Conservation (phyloP, 2,797 vertebrate species). For the Rhynchonycteris naso region DNA sequence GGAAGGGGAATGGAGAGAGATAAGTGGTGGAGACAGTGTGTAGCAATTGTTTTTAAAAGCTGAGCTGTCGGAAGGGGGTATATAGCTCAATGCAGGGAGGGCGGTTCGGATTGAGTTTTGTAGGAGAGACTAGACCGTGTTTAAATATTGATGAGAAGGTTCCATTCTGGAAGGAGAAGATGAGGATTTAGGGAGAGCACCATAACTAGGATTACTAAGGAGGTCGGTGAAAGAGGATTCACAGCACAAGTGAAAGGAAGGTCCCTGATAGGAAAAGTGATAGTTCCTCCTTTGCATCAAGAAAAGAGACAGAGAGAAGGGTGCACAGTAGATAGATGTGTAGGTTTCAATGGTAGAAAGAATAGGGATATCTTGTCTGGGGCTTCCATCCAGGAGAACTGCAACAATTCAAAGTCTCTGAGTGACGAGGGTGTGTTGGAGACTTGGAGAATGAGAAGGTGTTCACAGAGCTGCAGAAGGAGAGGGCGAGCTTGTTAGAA, state of each 20-base stretch:
- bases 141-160: not conserved
- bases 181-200: not conserved
- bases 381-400: not conserved
- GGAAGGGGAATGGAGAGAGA: not conserved
- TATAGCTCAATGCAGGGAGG: not conserved
- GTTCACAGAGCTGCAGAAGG: not conserved
- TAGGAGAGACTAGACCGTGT: not conserved
- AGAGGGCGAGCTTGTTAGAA: not conserved
- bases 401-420: not conserved
- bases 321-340: not conserved
- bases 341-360: not conserved
- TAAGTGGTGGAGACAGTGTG: not conserved
- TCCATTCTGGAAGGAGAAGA: not conserved
- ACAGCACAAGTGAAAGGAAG: not conserved
- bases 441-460: not conserved
- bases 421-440: not conserved
- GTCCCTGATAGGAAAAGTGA: not conserved
- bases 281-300: not conserved
- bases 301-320: not conserved
- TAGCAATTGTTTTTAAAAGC: not conserved
- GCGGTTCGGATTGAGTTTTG: not conserved
- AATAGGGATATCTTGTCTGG: not conserved
- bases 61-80: not conserved
- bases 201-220: fast-evolving
- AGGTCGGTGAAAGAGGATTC: not conserved